Conservation (phyloP, 2,797 vertebrate genomes). For the Masticophis lateralis region DNA sequence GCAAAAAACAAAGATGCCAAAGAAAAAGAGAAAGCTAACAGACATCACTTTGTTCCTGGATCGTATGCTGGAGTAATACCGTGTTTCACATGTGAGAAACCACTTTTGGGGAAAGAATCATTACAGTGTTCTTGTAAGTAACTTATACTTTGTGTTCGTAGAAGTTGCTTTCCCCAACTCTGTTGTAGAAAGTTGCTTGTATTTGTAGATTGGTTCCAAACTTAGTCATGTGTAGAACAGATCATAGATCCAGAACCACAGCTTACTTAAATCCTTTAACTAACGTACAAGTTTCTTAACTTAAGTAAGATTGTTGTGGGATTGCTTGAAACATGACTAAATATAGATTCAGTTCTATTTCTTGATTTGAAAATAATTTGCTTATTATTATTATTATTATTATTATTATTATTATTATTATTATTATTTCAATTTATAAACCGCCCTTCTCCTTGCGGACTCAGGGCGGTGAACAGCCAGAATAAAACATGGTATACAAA, state of each 20-base stretch:
- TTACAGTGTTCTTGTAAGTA: slow-evolving; percentile 89
- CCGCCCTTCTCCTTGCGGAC: too few species aligned
- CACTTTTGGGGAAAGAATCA: slow-evolving; percentile 83
- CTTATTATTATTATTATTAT: too few species aligned
- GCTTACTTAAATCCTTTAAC: background rate
- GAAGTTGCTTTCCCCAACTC: background rate
- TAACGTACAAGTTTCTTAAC: background rate
- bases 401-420: too few species aligned
- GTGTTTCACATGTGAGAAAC: slow-evolving; percentile 88
- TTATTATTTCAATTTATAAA: too few species aligned
- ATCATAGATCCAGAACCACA: background rate
- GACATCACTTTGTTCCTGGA: slow-evolving; percentile 85
- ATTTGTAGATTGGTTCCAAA: background rate
- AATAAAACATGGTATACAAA: too few species aligned
- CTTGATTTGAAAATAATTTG: background rate
- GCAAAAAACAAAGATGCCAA: slow-evolving; percentile 88
- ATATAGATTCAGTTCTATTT: background rate
- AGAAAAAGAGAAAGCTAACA: slow-evolving; percentile 81
- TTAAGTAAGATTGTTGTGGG: background rate
- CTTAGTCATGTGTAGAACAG: background rate
- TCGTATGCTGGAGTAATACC: slow-evolving; percentile 78
- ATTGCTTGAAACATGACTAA: background rate
- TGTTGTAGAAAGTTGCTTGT: background rate
- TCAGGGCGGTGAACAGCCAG: too few species aligned
- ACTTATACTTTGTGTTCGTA: background rate